Percentiles rank a stretch among this genome's conserved stretches.
Evolutionary conservation across 2,113 vertebrate genomes (phyloP).

Genomic region (Ptychochromis oligacanthus): DNA sequence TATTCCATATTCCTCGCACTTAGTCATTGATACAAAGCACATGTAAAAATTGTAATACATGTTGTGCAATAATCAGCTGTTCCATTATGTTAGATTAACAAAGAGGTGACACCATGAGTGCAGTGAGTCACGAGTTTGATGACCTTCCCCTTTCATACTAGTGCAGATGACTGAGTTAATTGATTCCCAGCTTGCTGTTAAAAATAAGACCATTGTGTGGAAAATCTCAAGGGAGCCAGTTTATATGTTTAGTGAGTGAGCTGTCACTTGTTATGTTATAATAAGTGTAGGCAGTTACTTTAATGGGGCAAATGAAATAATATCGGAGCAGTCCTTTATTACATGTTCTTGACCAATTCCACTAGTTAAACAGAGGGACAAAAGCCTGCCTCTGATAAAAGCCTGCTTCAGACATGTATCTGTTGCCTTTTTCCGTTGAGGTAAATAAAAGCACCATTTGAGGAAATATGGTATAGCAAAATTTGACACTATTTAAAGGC

Average conservation of each 20-base stretch:
- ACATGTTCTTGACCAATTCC: not conserved
- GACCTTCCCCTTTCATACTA: slow-evolving; percentile 1
- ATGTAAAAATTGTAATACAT: not conserved
- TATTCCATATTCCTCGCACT: not conserved
- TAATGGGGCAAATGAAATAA: not conserved
- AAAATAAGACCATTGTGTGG: not conserved
- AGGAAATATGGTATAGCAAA: not conserved
- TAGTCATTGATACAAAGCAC: not conserved
- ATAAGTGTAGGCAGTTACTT: not conserved
- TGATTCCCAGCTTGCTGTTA: not conserved
- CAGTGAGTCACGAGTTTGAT: not conserved
- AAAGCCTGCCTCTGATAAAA: not conserved
- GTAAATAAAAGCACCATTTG: not conserved
- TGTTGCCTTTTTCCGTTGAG: not conserved
- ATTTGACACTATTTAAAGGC: not conserved
- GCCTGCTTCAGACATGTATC: not conserved
- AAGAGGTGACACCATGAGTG: not conserved
- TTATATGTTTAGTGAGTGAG: slow-evolving; percentile 6
- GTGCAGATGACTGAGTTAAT: not conserved
- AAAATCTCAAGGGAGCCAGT: not conserved
- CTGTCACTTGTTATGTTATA: not conserved
- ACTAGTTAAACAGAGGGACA: not conserved
- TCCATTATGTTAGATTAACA: not conserved
- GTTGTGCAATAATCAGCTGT: not conserved
- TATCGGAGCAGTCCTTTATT: not conserved